Conservation (phyloP, 2,113 vertebrate genomes). For the Paramisgurnus dabryanus region DNA sequence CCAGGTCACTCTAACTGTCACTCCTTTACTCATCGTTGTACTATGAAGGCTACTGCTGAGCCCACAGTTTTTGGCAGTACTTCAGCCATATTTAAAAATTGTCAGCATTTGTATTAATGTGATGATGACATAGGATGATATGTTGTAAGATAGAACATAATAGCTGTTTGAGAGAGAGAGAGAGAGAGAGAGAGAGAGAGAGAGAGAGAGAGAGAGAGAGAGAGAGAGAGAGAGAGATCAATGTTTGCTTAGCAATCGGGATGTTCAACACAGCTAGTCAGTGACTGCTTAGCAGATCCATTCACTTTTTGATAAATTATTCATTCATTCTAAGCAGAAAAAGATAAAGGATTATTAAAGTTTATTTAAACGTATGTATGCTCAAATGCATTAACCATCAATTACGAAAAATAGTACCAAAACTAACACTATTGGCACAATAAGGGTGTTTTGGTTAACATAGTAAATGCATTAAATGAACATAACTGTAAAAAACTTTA, state of each 20-base stretch:
- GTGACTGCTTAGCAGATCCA: conserved; percentile 70
- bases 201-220: background rate
- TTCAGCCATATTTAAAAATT: background rate
- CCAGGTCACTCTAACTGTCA: conserved; percentile 20
- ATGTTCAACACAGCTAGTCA: background rate
- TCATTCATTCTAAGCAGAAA: background rate
- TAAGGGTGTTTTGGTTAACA: background rate
- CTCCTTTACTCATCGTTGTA: background rate
- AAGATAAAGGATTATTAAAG: too few species aligned
- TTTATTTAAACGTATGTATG: background rate
- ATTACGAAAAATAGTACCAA: too few species aligned
- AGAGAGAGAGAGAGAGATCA: background rate
- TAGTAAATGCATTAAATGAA: too few species aligned
- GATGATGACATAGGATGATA: conserved; percentile 4
- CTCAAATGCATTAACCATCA: background rate
- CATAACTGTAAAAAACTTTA: too few species aligned
- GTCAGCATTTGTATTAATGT: conserved; percentile 24
- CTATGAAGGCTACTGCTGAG: conserved; percentile 13
- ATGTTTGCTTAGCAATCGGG: conserved; percentile 1
- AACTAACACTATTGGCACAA: too few species aligned
- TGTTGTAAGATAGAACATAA: background rate
- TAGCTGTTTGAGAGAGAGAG: too few species aligned
- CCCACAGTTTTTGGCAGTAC: background rate
- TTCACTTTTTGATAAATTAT: conserved; percentile 44
- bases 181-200: background rate